Evolutionary conservation across 1,140 invertebrate species (phyloP), one percentile per base, ranked within the genome.

Genomic region (Oedothorax gibbosus): DNA sequence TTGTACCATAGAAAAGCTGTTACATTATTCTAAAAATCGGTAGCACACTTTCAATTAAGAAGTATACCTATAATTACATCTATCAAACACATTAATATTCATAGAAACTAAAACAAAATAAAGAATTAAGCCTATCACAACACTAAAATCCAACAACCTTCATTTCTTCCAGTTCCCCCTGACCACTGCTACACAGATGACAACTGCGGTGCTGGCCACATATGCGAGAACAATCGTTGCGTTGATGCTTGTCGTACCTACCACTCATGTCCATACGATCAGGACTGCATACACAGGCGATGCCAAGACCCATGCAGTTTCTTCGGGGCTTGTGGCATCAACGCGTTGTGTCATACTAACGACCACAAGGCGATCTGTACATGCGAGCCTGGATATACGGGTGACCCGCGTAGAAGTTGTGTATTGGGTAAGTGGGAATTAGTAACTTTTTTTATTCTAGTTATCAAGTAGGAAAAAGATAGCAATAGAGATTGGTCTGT

Each of bases 221-320:
- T 88, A 51, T 88, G 88, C 68, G 88, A 88, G 53, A 88, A 87
- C 18, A 87, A 87, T 53, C 73, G 85, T 20, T 88, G 88, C 81
- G 87, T 88, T n/a, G 88, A 88, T 71, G 88, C 88, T 57, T 97
- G 96, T 92, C 94, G 94, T 91, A 94, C 93, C 90, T 95, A 97
- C 92, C 92, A 93, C 91, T 95, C 97, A 91, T 98, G 96, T 92
- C 93, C 95, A 86, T 94, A 94, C 91, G 95, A 97, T 91, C 95
- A 96, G 92, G 95, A 95, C 89, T 98, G 96, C 92, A 93, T 96
- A 90, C 94, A 95, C 91, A 88, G 92, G 93, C 94, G 93, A 87
- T 98, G 96, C 89, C 92, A 93, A 79, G 94, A 93, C 86, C 94
- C 95, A 0, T 97, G 95, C 89, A 90, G 92, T 54, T 92, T 93